Percentiles rank a stretch among this genome's conserved stretches.
Conservation (phyloP, 2,113 vertebrate species). For the Trogon surrucura region DNA sequence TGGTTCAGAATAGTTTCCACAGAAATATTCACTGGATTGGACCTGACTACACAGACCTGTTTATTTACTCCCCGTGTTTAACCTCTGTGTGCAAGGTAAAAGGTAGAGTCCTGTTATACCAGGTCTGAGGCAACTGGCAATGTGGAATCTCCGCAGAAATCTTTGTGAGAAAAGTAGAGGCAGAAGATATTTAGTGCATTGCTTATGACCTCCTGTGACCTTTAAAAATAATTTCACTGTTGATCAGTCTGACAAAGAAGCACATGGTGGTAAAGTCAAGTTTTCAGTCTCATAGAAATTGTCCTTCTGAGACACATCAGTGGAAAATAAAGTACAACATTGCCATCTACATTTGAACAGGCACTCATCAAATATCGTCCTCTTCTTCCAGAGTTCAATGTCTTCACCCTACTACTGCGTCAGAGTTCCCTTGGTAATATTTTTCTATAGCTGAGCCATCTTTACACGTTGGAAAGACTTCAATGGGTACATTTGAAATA, state of each 20-base stretch:
- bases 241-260: background rate
- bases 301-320: background rate
- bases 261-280: background rate
- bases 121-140: background rate
- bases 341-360: slow-evolving; percentile 32
- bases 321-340: slow-evolving; percentile 18
- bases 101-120: background rate
- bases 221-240: background rate
- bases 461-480: slow-evolving; percentile 2
- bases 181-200: background rate
- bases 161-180: background rate
- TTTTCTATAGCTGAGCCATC: slow-evolving; percentile 4
- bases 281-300: background rate
- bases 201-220: background rate
- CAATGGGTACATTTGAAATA: slow-evolving; percentile 4
- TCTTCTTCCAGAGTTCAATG: background rate
- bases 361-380: background rate
- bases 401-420: background rate
- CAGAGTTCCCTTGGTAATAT: background rate
- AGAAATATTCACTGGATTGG: background rate
- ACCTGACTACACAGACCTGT: background rate
- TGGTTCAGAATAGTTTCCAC: background rate
- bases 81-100: background rate
- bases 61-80: background rate
- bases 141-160: background rate